Conservation (phyloP, 2,113 vertebrate species). For the Rhagologus leucostigma region DNA sequence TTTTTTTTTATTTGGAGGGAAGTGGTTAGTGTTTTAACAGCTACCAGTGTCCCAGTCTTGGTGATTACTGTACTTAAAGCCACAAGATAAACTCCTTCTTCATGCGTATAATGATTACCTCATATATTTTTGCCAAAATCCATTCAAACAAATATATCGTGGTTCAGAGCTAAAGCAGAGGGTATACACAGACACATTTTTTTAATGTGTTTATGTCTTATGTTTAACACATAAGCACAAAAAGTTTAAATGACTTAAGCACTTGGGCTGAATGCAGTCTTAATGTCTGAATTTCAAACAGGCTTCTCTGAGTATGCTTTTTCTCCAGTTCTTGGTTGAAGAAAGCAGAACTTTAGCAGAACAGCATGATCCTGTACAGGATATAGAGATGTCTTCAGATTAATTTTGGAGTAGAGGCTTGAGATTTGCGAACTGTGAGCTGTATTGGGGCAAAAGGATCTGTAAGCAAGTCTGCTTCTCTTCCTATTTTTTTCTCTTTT, state of each 20-base stretch:
- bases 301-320: neutral
- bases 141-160: neutral
- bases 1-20: rapidly evolving
- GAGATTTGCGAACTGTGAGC: neutral
- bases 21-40: neutral
- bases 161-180: neutral
- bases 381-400: neutral
- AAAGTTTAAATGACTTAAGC: neutral
- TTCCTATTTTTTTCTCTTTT: neutral
- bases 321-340: neutral
- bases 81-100: neutral
- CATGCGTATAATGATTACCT: rapidly evolving
- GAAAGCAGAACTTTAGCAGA: neutral
- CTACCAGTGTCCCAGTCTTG: neutral
- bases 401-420: neutral
- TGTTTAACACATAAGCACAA: neutral
- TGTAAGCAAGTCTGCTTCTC: neutral
- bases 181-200: neutral
- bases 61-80: neutral
- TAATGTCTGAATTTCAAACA: neutral
- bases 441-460: neutral
- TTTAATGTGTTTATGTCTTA: neutral
- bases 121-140: neutral
- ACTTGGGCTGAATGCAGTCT: neutral
- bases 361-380: neutral